Base-by-base conservation (phyloP, 2,888 invertebrate genomes). In the Leptinotarsa haldemani region DNA sequence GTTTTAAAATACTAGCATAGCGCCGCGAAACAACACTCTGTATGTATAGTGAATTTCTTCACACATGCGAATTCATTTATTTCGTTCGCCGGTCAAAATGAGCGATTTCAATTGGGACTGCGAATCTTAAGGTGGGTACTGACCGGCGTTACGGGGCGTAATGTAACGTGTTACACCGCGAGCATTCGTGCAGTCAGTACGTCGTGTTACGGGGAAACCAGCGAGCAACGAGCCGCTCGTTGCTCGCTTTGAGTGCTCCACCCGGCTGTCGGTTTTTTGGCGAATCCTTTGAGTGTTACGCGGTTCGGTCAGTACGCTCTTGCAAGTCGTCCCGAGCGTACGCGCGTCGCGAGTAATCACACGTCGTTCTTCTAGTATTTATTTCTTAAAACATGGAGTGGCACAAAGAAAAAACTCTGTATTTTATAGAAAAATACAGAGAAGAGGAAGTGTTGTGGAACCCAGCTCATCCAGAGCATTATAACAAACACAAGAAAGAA, bases 101-200 rank as follows among this genome's bases (percentile, higher is more conserved):
- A n/a, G n/a, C n/a, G n/a, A n/a, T n/a, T n/a, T n/a, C n/a, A n/a
- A n/a, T n/a, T n/a, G n/a, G n/a, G n/a, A n/a, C n/a, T n/a, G n/a
- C n/a, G n/a, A n/a, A n/a, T n/a, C n/a, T n/a, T 47, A 48, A 48
- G 48, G 48, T 48, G 48, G 48, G 48, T 48, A 48, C 48, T 48
- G 48, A 48, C 48, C 48, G 48, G 48, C 3, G 48, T 48, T 48
- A 48, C 9, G 48, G 48, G 9, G 9, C 7, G 48, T 48, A 48
- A 48, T 48, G 48, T 48, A 48, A 48, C 48, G 48, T 48, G 48
- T 48, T 48, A 48, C 48, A 48, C 48, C 48, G 48, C 48, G 48
- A 48, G 48, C 48, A 48, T 48, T 48, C 48, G 48, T 48, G 48
- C 48, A 48, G 48, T 48, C 48, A 48, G 48, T 48, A 48, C 48